Evolutionary conservation across 2,113 vertebrate species (phyloP).

Genomic region (Aldabrachelys gigantea): DNA sequence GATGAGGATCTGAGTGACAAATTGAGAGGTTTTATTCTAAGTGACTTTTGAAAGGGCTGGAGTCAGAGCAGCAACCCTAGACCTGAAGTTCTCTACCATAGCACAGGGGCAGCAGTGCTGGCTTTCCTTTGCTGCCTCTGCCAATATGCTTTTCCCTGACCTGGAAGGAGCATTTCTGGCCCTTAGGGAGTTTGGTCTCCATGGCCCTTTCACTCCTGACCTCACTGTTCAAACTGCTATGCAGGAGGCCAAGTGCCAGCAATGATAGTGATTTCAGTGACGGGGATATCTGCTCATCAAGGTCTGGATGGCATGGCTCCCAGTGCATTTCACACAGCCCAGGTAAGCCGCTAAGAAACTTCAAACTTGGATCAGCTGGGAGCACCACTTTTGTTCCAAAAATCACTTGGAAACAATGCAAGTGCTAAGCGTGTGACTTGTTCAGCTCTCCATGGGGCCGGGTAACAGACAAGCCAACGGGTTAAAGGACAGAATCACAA

Average conservation of each 20-base stretch:
- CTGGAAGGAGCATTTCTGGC: not conserved
- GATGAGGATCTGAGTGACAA: not conserved
- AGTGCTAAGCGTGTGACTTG: not conserved
- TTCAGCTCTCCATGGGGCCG: not conserved
- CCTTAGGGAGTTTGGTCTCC: not conserved
- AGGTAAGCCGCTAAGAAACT: too few relatives aligned
- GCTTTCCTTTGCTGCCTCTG: not conserved
- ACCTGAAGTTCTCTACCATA: not conserved
- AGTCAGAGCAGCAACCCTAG: not conserved
- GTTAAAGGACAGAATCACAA: not conserved
- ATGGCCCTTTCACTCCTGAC: not conserved
- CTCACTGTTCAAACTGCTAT: not conserved
- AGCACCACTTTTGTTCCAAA: not conserved
- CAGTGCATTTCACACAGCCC: not conserved
- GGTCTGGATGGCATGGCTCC: not conserved
- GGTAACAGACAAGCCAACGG: not conserved
- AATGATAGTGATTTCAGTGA: not conserved
- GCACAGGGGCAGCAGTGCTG: not conserved
- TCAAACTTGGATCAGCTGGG: not conserved
- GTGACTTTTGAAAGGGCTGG: not conserved
- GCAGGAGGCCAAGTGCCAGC: not conserved
- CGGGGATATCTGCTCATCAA: not conserved
- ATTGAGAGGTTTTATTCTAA: not conserved
- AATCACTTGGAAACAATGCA: not conserved
- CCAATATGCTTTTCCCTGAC: not conserved